phyloP scores from a whole-genome alignment of 2,113 vertebrate species.

The Notothenia coriiceps region DNA sequence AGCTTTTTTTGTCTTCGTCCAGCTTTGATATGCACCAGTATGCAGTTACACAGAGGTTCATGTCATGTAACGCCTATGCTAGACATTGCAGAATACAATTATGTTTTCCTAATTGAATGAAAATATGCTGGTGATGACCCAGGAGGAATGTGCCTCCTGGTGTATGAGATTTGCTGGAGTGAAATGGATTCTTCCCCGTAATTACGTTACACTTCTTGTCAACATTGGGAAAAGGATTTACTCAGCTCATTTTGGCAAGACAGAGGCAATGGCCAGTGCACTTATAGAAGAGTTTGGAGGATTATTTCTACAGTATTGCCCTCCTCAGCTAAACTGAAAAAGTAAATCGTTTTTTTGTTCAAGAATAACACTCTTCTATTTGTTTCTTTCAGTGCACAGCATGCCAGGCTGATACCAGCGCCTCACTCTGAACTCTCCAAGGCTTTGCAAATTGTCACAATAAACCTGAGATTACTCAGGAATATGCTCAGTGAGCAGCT shows the following conservation, averaged over 20 bases:
- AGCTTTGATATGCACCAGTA: constrained; percentile 7
- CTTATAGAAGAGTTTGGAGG: constrained; percentile 21
- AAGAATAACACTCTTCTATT: constrained; percentile 40
- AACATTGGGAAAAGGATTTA: constrained; percentile 28
- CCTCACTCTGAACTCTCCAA: constrained; percentile 13
- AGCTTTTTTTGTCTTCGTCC: neutral
- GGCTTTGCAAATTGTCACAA: constrained; percentile 11
- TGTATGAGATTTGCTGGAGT: constrained; percentile 65
- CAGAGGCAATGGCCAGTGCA: constrained; percentile 8
- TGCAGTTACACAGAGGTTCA: constrained; percentile 7
- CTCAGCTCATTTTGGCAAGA: constrained; percentile 22
- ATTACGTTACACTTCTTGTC: constrained; percentile 52
- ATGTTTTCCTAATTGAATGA: constrained; percentile 52
- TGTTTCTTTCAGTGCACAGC: constrained; percentile 52
- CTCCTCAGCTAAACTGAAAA: neutral
- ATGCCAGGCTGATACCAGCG: constrained; percentile 18
- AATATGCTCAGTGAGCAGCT: constrained; percentile 38
- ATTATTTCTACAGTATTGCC: neutral
- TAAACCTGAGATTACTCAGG: constrained; percentile 43
- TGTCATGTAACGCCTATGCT: constrained; percentile 15
- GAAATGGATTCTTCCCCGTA: constrained; percentile 55
- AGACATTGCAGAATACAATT: constrained; percentile 18
- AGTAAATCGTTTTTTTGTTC: neutral
- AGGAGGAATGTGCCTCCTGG: neutral
- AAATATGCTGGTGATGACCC: constrained; percentile 37